Percentiles rank a stretch among this genome's conserved stretches.
phyloP scores from a whole-genome alignment of 2,888 invertebrate species.

The Fabriciana adippe region DNA sequence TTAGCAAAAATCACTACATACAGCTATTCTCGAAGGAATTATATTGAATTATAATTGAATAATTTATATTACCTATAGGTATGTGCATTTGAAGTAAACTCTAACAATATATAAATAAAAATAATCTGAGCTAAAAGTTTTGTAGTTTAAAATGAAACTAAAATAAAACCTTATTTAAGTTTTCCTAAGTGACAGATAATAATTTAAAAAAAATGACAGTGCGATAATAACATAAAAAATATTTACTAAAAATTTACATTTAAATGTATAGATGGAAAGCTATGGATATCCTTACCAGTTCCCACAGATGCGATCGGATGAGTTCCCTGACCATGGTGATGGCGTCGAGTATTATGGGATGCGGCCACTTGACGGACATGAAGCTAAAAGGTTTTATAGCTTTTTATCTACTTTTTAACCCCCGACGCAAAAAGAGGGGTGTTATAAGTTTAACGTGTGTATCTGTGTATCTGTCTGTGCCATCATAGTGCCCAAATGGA shows the following conservation, averaged over 20 bases:
- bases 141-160: no score
- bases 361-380: constrained; percentile 50
- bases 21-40: no score
- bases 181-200: constrained; percentile 30
- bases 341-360: constrained; percentile 68
- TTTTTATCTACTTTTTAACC: no score
- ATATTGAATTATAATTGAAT: no score
- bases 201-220: constrained; percentile 54
- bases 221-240: constrained; percentile 40
- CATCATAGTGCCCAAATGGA: no score
- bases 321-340: constrained; percentile 69
- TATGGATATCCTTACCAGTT: constrained; percentile 64
- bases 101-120: no score
- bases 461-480: no score
- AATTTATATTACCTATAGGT: no score
- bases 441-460: no score
- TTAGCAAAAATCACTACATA: no score
- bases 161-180: background rate
- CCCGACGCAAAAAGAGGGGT: constrained; percentile 8
- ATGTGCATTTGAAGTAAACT: no score
- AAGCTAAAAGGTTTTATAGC: constrained; percentile 47
- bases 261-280: constrained; percentile 57
- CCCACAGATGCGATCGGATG: constrained; percentile 51
- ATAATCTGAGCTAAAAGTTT: no score
- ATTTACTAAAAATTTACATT: constrained; percentile 41